Evolutionary conservation across 1,140 invertebrate genomes (phyloP).

Genomic region (Orchesella cincta): DNA sequence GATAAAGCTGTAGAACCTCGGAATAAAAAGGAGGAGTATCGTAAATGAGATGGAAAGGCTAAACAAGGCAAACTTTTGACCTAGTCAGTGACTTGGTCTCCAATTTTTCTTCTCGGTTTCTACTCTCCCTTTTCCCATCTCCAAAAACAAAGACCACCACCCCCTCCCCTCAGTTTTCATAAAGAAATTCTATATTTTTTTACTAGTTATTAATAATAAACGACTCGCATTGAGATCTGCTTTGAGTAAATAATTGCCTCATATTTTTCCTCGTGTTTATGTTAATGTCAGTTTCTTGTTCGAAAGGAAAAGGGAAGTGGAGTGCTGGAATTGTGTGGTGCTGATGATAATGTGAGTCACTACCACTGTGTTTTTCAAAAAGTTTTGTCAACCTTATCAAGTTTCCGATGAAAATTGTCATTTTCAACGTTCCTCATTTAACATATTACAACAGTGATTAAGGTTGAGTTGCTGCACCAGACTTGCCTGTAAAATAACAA

Average conservation of each 20-base stretch:
- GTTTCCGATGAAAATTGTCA: slow-evolving; percentile 23
- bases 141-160: too few relatives aligned
- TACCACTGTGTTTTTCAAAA: background rate
- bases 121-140: background rate
- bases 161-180: background rate
- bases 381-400: slow-evolving; percentile 13
- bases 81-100: slow-evolving; percentile 4
- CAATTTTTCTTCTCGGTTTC: background rate
- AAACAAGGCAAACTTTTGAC: slow-evolving; percentile 19
- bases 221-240: background rate
- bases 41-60: slow-evolving; percentile 16
- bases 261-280: background rate
- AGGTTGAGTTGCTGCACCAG: background rate
- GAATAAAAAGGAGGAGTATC: slow-evolving; percentile 6
- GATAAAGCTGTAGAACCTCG: background rate
- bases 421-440: slow-evolving; percentile 9
- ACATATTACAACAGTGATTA: slow-evolving; percentile 24
- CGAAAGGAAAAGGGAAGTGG: background rate
- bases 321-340: background rate
- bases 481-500: background rate
- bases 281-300: background rate
- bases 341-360: background rate
- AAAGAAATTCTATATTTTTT: background rate
- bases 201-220: background rate
- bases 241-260: background rate